A percentile compares a stretch with the other conserved stretches of the same genome.
These are phyloP conservation scores for Elanus axillaris DNA, from an alignment of 2,113 vertebrate genomes.

Conservation along the genomic window DNA sequence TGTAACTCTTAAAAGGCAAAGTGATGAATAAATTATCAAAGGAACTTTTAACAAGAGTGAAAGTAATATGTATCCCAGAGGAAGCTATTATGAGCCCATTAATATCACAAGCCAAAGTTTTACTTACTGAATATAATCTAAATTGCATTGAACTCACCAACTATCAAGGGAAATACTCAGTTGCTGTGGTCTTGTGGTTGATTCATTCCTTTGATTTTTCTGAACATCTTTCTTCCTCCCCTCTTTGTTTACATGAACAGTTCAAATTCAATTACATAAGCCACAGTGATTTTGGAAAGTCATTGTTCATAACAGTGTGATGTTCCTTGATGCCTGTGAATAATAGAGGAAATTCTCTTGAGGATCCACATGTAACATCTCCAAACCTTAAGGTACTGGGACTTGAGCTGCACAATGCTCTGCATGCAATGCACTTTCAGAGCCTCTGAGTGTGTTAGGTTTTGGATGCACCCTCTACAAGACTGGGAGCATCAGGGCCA, in stretches of 20 bases:
- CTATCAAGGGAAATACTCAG: not conserved
- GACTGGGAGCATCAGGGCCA: not conserved
- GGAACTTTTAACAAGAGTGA: conserved; percentile 59
- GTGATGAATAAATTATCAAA: conserved; percentile 71
- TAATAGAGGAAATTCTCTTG: not conserved
- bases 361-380: rapidly evolving
- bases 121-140: conserved; percentile 50
- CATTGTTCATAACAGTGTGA: not conserved
- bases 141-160: conserved; percentile 25
- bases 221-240: not conserved
- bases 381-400: not conserved
- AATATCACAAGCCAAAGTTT: conserved; percentile 56
- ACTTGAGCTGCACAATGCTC: not conserved
- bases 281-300: not conserved
- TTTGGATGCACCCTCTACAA: not conserved
- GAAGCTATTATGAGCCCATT: conserved; percentile 63
- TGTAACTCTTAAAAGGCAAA: conserved; percentile 55
- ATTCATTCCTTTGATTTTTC: conserved; percentile 35
- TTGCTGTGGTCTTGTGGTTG: conserved; percentile 32
- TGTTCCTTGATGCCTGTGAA: not conserved
- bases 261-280: not conserved
- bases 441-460: rapidly evolving
- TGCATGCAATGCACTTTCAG: rapidly evolving
- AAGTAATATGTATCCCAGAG: conserved; percentile 63
- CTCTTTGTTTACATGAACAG: conserved; percentile 7